Base-by-base conservation (phyloP, 2,113 vertebrate genomes). In the Alces alces region DNA sequence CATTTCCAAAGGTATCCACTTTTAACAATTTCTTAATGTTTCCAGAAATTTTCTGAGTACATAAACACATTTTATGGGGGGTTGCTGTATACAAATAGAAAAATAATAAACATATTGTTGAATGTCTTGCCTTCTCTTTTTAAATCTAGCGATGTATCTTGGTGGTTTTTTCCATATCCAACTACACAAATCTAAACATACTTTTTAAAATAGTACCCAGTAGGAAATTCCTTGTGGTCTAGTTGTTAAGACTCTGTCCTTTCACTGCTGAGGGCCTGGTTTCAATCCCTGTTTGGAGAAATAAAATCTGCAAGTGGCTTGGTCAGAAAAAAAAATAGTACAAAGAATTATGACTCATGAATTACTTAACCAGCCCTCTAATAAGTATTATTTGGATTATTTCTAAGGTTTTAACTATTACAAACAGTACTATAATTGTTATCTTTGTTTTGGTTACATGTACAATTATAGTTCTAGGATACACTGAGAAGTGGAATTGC, bases 361-460 rank as follows among this genome's bases (percentile, higher is more conserved):
- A 80, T 93, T 94, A 86, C 78, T 96, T 73, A 89, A 66, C 27
- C 16, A 82, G 54, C 16, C 8, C 17, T 60, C 36, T 82, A 47
- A 50, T 55, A 94, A 66, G n/a, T 25, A 70, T 83, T 27, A 93
- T 85, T 89, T 91, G 36, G 54, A 96, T 45, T 27, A 73, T 91
- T 80, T 85, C 21, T n/a, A 91, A 61, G n/a, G 66, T 96, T 84
- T 91, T 91, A 45, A 47, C 57, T 90, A 43, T 80, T 96, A n/a
- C 1, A 82, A 76, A 50, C 55, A 91, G 94, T 91, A 64, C 33
- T 87, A 13, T 80, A 93, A 64, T 93, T 94, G 60, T 64, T 60
- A 61, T 80, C 25, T 12, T 55, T 84, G 45, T 36, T 87, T 57
- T 91, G n/a, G 50, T 79, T 80, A 43, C 5, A 64, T n/a, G 5